Percentiles rank a stretch among this genome's conserved stretches.
These are phyloP conservation scores for Columba livia DNA, from an alignment of 2,113 vertebrate species.

Conservation along the genomic window DNA sequence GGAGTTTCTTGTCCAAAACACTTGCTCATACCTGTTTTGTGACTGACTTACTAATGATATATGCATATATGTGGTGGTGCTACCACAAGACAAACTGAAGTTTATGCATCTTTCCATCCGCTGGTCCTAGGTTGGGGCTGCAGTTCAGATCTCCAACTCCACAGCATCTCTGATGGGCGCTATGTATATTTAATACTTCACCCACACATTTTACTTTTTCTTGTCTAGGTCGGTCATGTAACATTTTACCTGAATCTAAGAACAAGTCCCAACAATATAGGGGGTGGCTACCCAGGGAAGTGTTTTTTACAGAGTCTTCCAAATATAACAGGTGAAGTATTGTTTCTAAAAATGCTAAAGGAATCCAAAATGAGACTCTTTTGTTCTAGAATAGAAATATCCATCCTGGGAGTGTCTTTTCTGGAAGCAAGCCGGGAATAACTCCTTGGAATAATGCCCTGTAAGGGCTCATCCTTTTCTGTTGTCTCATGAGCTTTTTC, in stretches of 20 bases:
- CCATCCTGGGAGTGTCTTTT: background rate
- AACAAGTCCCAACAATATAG: background rate
- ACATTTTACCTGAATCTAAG: background rate
- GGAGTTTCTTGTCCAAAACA: background rate
- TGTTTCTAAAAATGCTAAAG: background rate
- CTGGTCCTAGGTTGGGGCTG: background rate
- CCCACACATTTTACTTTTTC: background rate
- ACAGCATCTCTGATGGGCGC: background rate
- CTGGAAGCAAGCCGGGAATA: background rate
- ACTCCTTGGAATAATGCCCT: background rate
- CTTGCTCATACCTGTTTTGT: background rate
- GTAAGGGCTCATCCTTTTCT: background rate
- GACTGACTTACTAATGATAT: background rate
- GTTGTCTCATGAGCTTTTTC: background rate
- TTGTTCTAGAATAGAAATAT: background rate
- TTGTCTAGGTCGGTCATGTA: background rate
- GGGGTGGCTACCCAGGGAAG: background rate
- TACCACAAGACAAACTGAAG: background rate
- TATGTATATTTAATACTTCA: background rate
- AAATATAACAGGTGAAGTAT: background rate
- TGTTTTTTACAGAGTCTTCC: background rate
- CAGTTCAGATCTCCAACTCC: background rate
- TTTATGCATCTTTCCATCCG: background rate
- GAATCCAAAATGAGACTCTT: background rate
- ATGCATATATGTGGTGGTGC: fast-evolving